Conservation (phyloP, 2,113 vertebrate genomes). For the Nyctibius bracteatus region DNA sequence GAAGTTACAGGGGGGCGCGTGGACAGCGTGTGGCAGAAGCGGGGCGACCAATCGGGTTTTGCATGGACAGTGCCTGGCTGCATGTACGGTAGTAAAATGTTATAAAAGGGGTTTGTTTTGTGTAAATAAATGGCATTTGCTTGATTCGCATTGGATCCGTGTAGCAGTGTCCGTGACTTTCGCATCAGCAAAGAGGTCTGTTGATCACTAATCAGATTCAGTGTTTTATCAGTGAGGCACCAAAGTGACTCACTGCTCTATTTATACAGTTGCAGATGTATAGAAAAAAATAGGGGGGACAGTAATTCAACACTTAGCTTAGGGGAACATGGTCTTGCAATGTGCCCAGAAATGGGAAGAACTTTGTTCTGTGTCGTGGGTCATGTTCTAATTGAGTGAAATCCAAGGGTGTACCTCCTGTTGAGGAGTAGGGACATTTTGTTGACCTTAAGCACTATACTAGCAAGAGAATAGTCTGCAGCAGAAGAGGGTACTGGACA, state of each 20-base stretch:
- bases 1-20: no score
- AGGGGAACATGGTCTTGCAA: rapidly evolving
- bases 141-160: no score
- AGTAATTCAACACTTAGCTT: background rate
- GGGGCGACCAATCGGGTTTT: no score
- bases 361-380: background rate
- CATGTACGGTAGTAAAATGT: no score
- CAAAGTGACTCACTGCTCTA: background rate
- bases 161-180: no score
- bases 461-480: background rate
- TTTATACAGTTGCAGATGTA: background rate
- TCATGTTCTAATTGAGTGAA: background rate
- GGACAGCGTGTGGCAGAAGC: no score
- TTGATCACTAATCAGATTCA: background rate
- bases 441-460: background rate
- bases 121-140: no score
- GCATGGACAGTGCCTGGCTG: no score
- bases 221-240: background rate
- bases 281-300: background rate
- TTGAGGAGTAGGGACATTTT: background rate
- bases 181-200: background rate
- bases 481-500: background rate
- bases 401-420: background rate
- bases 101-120: no score
- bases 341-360: background rate